Conservation (phyloP, 2,888 invertebrate genomes). For the Heliconius ethilla region DNA sequence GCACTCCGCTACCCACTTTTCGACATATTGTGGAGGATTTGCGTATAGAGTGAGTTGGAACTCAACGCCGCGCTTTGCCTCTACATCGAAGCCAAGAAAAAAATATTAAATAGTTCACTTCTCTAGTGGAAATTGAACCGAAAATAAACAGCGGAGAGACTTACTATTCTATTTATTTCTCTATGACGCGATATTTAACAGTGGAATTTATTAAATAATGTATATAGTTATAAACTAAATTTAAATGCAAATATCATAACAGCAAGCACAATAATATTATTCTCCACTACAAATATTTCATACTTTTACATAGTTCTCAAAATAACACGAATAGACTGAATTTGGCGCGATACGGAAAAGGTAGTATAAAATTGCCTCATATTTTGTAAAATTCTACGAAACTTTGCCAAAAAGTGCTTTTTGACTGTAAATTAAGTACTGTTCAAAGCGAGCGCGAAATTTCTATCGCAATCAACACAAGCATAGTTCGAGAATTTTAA, state of each 20-base stretch:
- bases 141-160: not conserved
- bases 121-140: too few relatives aligned
- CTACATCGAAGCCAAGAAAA: too few relatives aligned
- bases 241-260: not conserved
- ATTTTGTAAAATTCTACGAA: conserved; percentile 27
- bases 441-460: conserved; percentile 34
- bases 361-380: conserved; percentile 20
- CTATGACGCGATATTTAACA: not conserved
- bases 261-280: conserved; percentile 3
- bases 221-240: not conserved
- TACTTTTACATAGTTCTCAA: not conserved
- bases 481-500: conserved; percentile 33
- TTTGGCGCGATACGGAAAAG: conserved; percentile 18
- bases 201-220: not conserved
- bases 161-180: not conserved
- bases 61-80: too few relatives aligned
- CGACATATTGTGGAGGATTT: too few relatives aligned
- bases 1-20: too few relatives aligned
- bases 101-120: too few relatives aligned
- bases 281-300: not conserved
- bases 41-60: too few relatives aligned
- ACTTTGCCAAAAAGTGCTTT: conserved; percentile 30
- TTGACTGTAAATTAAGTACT: conserved; percentile 26
- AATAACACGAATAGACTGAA: conserved; percentile 17
- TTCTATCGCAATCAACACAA: conserved; percentile 34